Evolutionary conservation across 2,797 vertebrate genomes (phyloP), one percentile per base, ranked within the genome.

Genomic region (Mionectes olivaceus): DNA sequence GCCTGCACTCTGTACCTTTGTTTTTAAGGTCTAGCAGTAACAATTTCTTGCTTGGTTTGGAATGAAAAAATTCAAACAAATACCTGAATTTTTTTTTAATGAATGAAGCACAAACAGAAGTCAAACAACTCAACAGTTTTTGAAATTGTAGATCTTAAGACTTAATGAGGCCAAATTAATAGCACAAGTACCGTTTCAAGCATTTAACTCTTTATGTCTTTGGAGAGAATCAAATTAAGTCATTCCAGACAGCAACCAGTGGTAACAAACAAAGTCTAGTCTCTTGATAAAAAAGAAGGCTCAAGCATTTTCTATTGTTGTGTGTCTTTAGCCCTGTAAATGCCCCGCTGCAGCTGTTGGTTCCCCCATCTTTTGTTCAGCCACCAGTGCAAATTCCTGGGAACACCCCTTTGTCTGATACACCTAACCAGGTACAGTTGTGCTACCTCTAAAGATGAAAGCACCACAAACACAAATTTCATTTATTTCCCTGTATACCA

Each of bases 181-280:
- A 96, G 92, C 81, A 83, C 57, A 96, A 7, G 1, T 92, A 94
- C 65, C 35, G 90, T 94, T 96, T 83, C 53, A 88, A 94, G 74
- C 83, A 94, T 87, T 94, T 93, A 94, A 94, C 78, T 91, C 94
- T 53, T 87, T 77, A 30, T 69, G 64, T 90, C 93, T 97, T 97
- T 79, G 92, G 88, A 95, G 65, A 95, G 80, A 96, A 94, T 85
- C 55, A 94, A 24, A 96, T 92, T 47, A 90, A 96, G 93, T 87
- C 41, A 92, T 95, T 95, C 44, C 74, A 85, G 87, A 43, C 82
- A 75, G 86, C 23, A 77, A 71, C 52, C 74, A 92, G 61, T 71
- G 65, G 50, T 44, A 75, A 68, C 23, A 83, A 81, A 84, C 91
- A 91, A 83, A 53, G 83, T 39, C 60, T 69, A 46, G 84, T 83